Percentiles rank a stretch among this genome's conserved stretches.
Conservation (phyloP, 2,888 invertebrate species). For the Trimorus sp. region DNA sequence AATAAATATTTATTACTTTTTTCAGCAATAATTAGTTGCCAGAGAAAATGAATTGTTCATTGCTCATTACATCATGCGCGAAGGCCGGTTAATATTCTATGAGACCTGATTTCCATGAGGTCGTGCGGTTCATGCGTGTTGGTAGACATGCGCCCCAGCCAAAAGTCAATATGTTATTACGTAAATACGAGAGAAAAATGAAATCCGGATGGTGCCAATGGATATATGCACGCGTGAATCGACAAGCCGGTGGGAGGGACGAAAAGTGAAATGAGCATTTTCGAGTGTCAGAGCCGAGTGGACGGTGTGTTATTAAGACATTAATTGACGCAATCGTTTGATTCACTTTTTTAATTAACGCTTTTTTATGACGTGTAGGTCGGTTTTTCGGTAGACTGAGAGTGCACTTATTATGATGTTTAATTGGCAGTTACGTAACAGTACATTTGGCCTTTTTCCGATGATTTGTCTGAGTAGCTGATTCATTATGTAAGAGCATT, state of each 20-base stretch:
- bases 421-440: too few relatives aligned
- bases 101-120: conserved; percentile 61
- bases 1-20: conserved; percentile 46
- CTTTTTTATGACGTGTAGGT: conserved; percentile 14
- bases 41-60: conserved; percentile 53
- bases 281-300: not conserved
- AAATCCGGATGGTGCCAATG: not conserved
- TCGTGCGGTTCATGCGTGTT: conserved; percentile 42
- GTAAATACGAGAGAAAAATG: conserved; percentile 33
- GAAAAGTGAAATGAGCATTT: conserved; percentile 1
- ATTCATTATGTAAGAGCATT: not conserved
- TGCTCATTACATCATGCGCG: conserved; percentile 44
- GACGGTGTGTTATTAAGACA: not conserved
- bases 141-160: conserved; percentile 20
- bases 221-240: conserved; percentile 9
- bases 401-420: too few relatives aligned
- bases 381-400: too few relatives aligned
- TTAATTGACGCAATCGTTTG: not conserved
- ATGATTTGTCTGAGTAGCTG: conserved; percentile 36
- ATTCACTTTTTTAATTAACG: not conserved
- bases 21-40: conserved; percentile 30
- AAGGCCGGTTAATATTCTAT: conserved; percentile 55
- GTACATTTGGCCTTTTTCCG: not conserved
- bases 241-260: too few relatives aligned
- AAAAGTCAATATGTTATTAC: conserved; percentile 37